Evolutionary conservation across 2,113 vertebrate genomes (phyloP), one percentile per base, ranked within the genome.

Genomic region (Gasterosteus nipponicus): DNA sequence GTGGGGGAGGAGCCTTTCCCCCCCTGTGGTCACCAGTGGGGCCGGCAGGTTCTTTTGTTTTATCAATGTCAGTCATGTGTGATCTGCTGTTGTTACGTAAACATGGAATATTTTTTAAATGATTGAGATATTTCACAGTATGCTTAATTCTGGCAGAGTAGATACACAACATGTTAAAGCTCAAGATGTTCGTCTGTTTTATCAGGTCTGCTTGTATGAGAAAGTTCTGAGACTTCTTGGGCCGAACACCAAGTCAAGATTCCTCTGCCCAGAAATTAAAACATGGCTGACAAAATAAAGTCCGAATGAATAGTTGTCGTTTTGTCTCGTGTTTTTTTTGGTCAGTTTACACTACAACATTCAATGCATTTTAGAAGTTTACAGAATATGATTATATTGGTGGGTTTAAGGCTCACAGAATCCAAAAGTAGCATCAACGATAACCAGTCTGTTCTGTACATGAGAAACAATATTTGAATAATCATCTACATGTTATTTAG

Each of bases 281-380:
- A 65, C 2, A 42, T 22, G 39, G 3, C 1, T 73, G 19, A 73
- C 70, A 71, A 8, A 92, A 90, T 90, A 91, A 92, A 92, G 11
- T 47, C n/a, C 61, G 78, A 39, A 81, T 81, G n/a, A 84, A 73
- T 67, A 44, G 39, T 31, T 14, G 64, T 41, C n/a, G 2, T 46
- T 69, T 2, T 65, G 1, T 63, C 3, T n/a, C 62, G 38, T 63
- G 15, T 51, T 66, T 7, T 46, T 54, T 69, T 3, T 65, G 22
- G 11, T 57, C 12, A 19, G 3, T 62, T 47, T 60, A 18, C 38
- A 67, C n/a, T 66, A 53, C 29, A 49, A 26, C 29, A 58, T 49
- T 41, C 5, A 2, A 19, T 3, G 3, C 5, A 61, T 49, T 49
- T 22, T 2, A 14, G 16, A 7, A 56, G 51, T 31, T 57, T 44